phyloP scores from a whole-genome alignment of 2,888 invertebrate species.

The Morinoia aosen region DNA sequence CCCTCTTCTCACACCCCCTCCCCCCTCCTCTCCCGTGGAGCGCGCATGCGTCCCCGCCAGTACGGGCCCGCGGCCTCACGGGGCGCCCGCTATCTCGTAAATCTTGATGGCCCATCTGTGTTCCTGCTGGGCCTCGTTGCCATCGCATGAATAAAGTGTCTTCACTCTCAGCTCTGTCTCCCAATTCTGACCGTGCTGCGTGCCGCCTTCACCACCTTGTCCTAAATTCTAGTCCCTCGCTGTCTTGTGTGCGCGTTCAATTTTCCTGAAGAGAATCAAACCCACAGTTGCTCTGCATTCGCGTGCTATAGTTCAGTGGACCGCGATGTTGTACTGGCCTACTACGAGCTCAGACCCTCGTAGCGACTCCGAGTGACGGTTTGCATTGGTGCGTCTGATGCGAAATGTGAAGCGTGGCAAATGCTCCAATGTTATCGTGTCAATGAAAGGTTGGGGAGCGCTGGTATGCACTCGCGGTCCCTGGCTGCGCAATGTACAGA shows the following conservation, averaged over 20 bases:
- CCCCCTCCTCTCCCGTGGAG: neutral
- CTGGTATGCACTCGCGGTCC: too few species aligned
- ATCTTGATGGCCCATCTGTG: slow-evolving; percentile 23
- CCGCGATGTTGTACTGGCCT: neutral
- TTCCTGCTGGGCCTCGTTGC: neutral
- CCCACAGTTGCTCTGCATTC: neutral
- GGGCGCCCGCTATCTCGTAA: slow-evolving; percentile 6
- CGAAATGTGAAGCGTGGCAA: neutral
- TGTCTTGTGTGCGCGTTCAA: neutral
- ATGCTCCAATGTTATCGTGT: neutral
- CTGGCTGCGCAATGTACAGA: too few species aligned
- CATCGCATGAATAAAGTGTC: slow-evolving; percentile 30
- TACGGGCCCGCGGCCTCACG: neutral
- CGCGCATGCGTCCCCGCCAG: neutral
- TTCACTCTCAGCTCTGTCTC: neutral
- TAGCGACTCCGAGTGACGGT: neutral
- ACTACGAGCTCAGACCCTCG: neutral
- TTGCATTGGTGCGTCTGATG: neutral
- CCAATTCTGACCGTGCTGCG: too few species aligned
- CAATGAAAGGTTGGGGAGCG: too few species aligned
- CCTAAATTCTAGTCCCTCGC: neutral
- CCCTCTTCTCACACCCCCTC: too few species aligned
- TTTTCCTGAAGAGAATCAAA: neutral
- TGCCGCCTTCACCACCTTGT: neutral
- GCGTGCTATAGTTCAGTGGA: neutral